phyloP scores from a whole-genome alignment of 2,113 vertebrate genomes.

The Capreolus pygargus region DNA sequence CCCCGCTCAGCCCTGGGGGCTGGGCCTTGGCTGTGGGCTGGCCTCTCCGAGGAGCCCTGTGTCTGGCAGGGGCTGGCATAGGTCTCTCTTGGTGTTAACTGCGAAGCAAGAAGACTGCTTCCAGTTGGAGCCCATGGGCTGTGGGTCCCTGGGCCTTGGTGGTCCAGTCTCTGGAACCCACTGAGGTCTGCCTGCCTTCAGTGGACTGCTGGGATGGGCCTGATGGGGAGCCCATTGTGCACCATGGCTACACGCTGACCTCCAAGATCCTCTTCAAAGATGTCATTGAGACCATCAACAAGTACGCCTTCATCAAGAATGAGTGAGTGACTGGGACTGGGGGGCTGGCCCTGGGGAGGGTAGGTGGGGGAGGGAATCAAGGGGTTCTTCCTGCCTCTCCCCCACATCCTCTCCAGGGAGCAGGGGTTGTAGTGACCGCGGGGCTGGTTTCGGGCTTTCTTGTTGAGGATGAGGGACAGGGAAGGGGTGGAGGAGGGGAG shows the following conservation, averaged over 20 bases:
- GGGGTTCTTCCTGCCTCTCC: background rate
- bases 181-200: slow-evolving; percentile 51
- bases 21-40: rapidly evolving
- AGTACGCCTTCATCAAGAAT: slow-evolving; percentile 93
- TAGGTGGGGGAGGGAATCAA: rapidly evolving
- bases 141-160: background rate
- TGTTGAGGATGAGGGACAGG: background rate
- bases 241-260: slow-evolving; percentile 97
- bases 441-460: background rate
- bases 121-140: rapidly evolving
- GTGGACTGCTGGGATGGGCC: slow-evolving; percentile 99
- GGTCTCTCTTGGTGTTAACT: background rate
- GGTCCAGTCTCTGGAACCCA: background rate
- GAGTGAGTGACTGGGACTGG: slow-evolving; percentile 84
- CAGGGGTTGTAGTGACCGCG: background rate
- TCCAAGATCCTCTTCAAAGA: slow-evolving; percentile 99
- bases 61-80: background rate
- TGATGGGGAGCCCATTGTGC: slow-evolving; percentile 95
- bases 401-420: background rate
- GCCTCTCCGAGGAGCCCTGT: rapidly evolving
- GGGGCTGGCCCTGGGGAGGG: rapidly evolving
- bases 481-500: background rate
- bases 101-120: background rate
- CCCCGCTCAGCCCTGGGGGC: rapidly evolving
- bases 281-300: slow-evolving; percentile 98